Evolutionary conservation across 2,797 vertebrate genomes (phyloP), one percentile per base, ranked within the genome.

Genomic region (Silurus lanzhouensis): DNA sequence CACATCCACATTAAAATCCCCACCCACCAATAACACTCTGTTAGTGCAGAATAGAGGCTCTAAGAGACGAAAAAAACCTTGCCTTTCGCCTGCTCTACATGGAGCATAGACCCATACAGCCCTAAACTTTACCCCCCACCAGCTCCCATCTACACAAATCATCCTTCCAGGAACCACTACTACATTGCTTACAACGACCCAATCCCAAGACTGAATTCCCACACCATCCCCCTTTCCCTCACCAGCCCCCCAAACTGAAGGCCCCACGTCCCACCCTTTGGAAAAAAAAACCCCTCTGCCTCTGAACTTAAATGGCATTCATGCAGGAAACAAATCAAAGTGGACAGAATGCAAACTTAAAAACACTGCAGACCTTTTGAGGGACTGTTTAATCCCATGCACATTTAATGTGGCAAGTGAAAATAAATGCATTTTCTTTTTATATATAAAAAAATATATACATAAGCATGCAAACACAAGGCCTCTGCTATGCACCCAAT

Each of bases 111-210:
- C 61, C 1, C 20, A 15, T 1, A 81, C 22, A 2, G 48, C 14
- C 1, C 60, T 48, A 10, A 64, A 31, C 4, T 2, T 55, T 5
- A 13, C 25, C 1, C 66, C 25, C 6, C 13, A 14, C 64, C 64
- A 67, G 12, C n/a, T 31, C 5, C 64, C 25, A 31, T 67, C 64
- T 6, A 31, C 25, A 31, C 13, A 67, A 5, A 17, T 15, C 7
- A 68, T 2, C 66, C 22, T n/a, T 14, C 61, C 63, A 5, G 19
- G 22, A 5, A 44, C 52, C 3, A 77, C 19, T 0, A 17, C 31
- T 0, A 27, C 15, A 0, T 8, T 55, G 0, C 3, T 2, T 25
- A n/a, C 58, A 5, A 27, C 7, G 0, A 0, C 15, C 31, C 58
- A 52, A 1, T 31, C 76, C 0, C 5, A 20, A 5, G 15, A 12